Evolutionary conservation across 2,113 vertebrate species (phyloP), one percentile per base, ranked within the genome.

Genomic region (Columba livia): DNA sequence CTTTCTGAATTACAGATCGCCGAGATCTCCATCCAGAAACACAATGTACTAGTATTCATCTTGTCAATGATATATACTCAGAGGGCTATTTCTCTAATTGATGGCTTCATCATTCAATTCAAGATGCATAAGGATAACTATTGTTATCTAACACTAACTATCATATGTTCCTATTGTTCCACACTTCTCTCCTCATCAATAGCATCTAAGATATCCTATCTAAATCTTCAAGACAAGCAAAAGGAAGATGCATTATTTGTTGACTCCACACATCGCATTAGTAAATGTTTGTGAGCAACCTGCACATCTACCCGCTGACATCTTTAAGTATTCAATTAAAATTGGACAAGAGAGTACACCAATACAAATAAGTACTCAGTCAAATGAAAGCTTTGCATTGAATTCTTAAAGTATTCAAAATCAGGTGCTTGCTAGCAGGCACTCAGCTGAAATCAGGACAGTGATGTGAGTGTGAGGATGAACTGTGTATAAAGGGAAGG

Each of bases 121-220:
- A 72, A 94, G 79, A 66, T 71, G 48, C 38, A 79, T 91, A 91
- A 91, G 38, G 90, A 93, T 81, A 86, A 69, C 85, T 91, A 78
- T 89, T 88, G 91, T 95, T 95, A 97, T 96, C 92, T 96, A 91
- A 71, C 70, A 51, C 70, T 54, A 95, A 79, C 78, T 86, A 85
- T 96, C 92, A 62, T 91, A 44, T 89, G 62, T 95, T 93, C 62
- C 53, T 82, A 78, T 72, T 95, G 90, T 97, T 94, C 77, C 73
- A 85, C 82, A 62, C 71, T 90, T 93, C 85, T 74, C 60, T 94
- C 81, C 48, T 92, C 88, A 77, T 95, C 91, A 86, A 86, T 94
- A 88, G 47, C 24, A 42, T 86, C 88, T 38, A 31, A 91, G 79
- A 89, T 79, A 86, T 21, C 82, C 87, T 66, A 65, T 90, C 88